Evolutionary conservation across 2,888 invertebrate species (phyloP).

Genomic region (Hydropsyche betteni): DNA sequence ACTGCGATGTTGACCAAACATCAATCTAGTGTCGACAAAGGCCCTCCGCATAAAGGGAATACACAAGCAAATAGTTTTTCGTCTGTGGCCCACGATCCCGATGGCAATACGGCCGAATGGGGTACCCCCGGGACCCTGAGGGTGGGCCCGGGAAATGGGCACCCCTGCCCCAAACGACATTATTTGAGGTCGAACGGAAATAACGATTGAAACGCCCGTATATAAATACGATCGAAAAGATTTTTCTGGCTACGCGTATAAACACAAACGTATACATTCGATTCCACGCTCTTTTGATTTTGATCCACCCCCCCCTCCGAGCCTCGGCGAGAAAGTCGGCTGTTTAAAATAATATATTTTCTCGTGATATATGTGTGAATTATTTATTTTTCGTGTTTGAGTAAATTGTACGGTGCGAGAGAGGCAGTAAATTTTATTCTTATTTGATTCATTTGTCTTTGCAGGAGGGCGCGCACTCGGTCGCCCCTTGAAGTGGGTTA

Average conservation of each 20-base stretch:
- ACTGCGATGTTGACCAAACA: constrained; percentile 33
- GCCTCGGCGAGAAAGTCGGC: too few species aligned
- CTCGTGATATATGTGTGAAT: too few species aligned
- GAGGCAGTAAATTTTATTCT: too few species aligned
- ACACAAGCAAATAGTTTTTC: constrained; percentile 33
- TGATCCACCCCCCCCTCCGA: too few species aligned
- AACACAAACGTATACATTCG: too few species aligned
- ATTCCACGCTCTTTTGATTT: too few species aligned
- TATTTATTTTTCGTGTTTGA: too few species aligned
- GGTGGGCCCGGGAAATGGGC: constrained; percentile 16
- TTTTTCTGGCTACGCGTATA: too few species aligned
- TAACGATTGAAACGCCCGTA: constrained; percentile 24
- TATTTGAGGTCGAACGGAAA: constrained; percentile 33
- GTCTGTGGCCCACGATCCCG: constrained; percentile 14
- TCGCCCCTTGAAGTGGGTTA: constrained; percentile 2
- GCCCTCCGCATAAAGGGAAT: constrained; percentile 29
- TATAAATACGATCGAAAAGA: too few species aligned
- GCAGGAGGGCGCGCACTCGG: constrained; percentile 1
- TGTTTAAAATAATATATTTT: too few species aligned
- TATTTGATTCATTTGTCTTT: too few species aligned
- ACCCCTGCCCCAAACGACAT: constrained; percentile 22
- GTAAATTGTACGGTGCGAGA: too few species aligned
- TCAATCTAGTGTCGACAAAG: constrained; percentile 33
- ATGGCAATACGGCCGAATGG: constrained; percentile 9
- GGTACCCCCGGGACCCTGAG: background rate